phyloP scores from a whole-genome alignment of 2,113 vertebrate species.

The Oxyura jamaicensis region DNA sequence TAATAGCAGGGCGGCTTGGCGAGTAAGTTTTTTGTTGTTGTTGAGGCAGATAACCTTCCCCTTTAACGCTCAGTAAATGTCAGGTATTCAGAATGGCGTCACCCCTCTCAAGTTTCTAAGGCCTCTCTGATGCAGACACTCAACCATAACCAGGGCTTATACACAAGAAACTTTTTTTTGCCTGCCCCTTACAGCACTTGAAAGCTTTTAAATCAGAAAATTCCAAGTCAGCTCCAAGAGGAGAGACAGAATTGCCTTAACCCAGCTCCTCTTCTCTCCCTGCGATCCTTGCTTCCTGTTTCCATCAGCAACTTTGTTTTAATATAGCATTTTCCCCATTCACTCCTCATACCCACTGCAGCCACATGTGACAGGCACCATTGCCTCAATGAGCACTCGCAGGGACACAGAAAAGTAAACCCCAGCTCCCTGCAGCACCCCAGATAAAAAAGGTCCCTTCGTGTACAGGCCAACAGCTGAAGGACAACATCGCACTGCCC shows the following conservation, averaged over 20 bases:
- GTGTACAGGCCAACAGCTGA: background rate
- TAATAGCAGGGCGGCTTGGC: background rate
- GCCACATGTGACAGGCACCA: background rate
- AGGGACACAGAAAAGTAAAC: background rate
- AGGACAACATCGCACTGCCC: background rate
- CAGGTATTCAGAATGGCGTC: constrained; percentile 24
- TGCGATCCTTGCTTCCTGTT: constrained; percentile 1
- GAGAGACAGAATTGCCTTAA: background rate
- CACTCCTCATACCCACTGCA: background rate
- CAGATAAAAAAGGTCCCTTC: background rate
- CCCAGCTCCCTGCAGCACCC: background rate
- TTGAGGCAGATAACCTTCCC: background rate
- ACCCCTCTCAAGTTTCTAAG: constrained; percentile 18
- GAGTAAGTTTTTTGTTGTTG: background rate
- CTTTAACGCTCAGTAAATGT: constrained; percentile 22
- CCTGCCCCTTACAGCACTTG: background rate
- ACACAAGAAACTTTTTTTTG: background rate
- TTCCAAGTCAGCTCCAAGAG: constrained; percentile 22
- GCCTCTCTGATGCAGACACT: background rate
- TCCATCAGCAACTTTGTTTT: background rate
- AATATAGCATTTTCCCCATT: background rate
- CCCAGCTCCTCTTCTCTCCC: background rate
- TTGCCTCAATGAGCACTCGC: background rate
- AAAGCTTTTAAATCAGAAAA: constrained; percentile 41
- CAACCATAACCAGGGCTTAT: background rate